These are phyloP conservation scores for Diaphora mendica DNA, from an alignment of 2,888 invertebrate species.

Conservation along the genomic window DNA sequence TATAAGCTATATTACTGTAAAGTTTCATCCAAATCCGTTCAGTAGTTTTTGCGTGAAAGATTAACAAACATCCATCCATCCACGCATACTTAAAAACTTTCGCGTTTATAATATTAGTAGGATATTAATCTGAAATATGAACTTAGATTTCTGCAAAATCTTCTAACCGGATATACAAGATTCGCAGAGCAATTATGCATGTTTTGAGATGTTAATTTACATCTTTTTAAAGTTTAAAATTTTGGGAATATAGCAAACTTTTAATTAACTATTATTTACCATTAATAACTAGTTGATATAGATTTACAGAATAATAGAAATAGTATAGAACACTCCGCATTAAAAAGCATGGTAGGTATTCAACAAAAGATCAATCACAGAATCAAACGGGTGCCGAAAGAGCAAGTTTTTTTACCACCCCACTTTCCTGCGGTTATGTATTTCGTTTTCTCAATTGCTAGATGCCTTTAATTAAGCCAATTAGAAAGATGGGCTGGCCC, in stretches of 20 bases:
- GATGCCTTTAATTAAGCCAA: conserved; percentile 83
- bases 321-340: not conserved
- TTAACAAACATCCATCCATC: too few species aligned
- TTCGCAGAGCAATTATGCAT: not conserved
- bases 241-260: not conserved
- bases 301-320: not conserved
- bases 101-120: too few species aligned
- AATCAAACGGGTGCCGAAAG: conserved; percentile 45
- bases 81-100: too few species aligned
- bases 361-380: conserved; percentile 10
- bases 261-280: not conserved
- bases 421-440: conserved; percentile 29
- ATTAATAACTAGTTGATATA: too few species aligned
- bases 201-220: not conserved
- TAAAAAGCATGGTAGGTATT: not conserved
- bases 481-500: conserved; percentile 78
- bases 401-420: conserved; percentile 33
- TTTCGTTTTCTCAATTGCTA: conserved; percentile 65
- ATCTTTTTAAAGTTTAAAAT: not conserved
- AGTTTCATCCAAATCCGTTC: too few species aligned
- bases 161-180: not conserved
- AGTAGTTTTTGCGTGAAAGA: too few species aligned
- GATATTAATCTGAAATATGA: too few species aligned
- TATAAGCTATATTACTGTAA: too few species aligned
- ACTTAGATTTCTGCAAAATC: not conserved